Base-by-base conservation (phyloP, 2,113 vertebrate species). In the Glareola pratincola region DNA sequence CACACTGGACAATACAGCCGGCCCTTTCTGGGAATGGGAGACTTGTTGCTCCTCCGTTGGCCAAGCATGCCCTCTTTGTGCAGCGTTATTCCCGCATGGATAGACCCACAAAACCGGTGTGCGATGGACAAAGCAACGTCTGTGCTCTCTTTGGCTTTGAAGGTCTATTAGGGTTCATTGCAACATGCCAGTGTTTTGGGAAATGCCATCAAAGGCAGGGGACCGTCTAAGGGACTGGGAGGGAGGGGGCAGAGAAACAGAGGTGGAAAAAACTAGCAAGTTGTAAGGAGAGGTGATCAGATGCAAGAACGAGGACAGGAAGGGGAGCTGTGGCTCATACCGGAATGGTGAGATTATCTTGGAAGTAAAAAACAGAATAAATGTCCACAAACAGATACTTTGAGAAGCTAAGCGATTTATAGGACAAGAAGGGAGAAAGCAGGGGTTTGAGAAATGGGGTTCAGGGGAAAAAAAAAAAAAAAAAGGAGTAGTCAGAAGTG, bases 101-200 rank as follows among this genome's bases (percentile, higher is more conserved):
- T 27, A 34, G 63, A 51, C 12, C 68, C 79, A 26, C 39, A 4
- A 7, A 4, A 13, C 4, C 0, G 4, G 41, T 5, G 77, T 14
- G 64, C 1, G 2, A 8, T 0, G 32, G 75, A 95, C 92, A 96
- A 96, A 96, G 93, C 75, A 5, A 3, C 0, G 1, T 60, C 95
- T 92, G 86, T 96, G 89, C 83, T 91, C 37, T 22, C 66, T 37
- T 39, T 11, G 82, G 74, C 85, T 71, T 12, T 21, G 69, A 51
- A 34, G 82, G 85, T 71, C 85, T 14, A 0, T n/a, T 0, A 9
- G 51, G 75, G 53, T 30, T 85, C 51, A 12, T 8, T 12, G 41
- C 12, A 0, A 66, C 30, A 0, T 6, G 69, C 69, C n/a, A 66
- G 56, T 0, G 8, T 24, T 47, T 45, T 22, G 19, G 83, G 75